Base-by-base conservation (phyloP, 2,113 vertebrate species). In the Periophthalmus modestus region DNA sequence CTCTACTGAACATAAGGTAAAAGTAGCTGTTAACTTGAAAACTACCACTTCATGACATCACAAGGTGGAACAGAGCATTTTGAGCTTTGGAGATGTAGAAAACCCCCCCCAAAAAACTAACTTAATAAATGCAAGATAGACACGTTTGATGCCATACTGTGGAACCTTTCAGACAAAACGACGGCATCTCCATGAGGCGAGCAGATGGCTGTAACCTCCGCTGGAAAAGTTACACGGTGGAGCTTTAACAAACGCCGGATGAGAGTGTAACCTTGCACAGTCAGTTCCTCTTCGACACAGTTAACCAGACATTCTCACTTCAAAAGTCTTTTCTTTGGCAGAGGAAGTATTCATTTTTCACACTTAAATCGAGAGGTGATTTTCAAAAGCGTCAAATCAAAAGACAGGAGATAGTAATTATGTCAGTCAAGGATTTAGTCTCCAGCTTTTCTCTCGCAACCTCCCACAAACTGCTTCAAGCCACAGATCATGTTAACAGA, bases 241-340 rank as follows among this genome's bases (percentile, higher is more conserved):
- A 28, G 1, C 28, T 28, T 28, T 28, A 28, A 28, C 28, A 28
- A 43, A 43, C 6, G 11, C 21, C 57, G 23, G 57, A 59, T 13
- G 18, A 74, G 33, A 73, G 52, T 52, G 43, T 34, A 59, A 79
- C 48, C 43, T 74, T 62, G 70, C 66, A 57, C 75, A 83, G 57
- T 74, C 72, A 83, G 75, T 85, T 85, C 73, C 68, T 59, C 46
- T 7, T 47, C 68, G 73, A 70, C 4, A 66, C 67, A 18, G 52
- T 2, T 70, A 81, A 72, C 65, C 46, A 63, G 33, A 63, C 52
- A 71, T 85, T 77, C 73, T 43, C 50, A 46, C 66, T 77, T 85
- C 65, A 82, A 78, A 82, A 68, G 68, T 15, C 28, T 24, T 75
- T 79, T 79, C 63, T 36, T 62, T 52, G 47, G 54, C 68, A 61